Base-by-base conservation (phyloP, 23 tunicate genomes). In the Clavelina lepadiformis region DNA sequence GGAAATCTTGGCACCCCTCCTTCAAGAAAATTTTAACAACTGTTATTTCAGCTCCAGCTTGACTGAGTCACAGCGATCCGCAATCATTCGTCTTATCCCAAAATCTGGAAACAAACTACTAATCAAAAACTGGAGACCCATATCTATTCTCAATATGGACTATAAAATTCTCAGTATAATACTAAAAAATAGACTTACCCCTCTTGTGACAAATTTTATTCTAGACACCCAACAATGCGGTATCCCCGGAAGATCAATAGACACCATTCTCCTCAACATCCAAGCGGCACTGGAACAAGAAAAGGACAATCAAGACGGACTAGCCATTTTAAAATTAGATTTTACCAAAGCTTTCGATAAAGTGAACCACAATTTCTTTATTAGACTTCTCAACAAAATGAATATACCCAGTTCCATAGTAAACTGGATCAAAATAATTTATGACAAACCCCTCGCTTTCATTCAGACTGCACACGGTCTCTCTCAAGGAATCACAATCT, bases 301-400 rank as follows among this genome's bases (percentile, higher is more conserved):
- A 6, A 11, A 53, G 6, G 59, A 53, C 59, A n/a, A 11, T n/a
- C 7, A 13, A n/a, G 6, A 11, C 5, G 27, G 27, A n/a, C 5
- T 53, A 7, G 21, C 59, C 59, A 8, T 53, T 53, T 27, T 53
- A n/a, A 24, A 53, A n/a, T n/a, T 53, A 8, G 59, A 53, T 27
- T 53, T 53, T 53, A n/a, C 59, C 20, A 53, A 53, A 53, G 59
- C 59, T n/a, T 53, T 53, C 21, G 59, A 53, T 53, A 8, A n/a
- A n/a, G 27, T 53, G 23, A n/a, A 24, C 15, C 59, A 53, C 21
- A n/a, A 13, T 27, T 53, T 53, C 21, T 5, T 53, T 53, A 6
- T 53, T 8, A 27, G 6, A 5, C 5, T n/a, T 6, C 15, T 53
- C 21, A 53, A 53, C 20, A 24, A n/a, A 24, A 53, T 53, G 27